Evolutionary conservation across 2,797 vertebrate genomes (phyloP), one percentile per base, ranked within the genome.

Genomic region (Acanthurus tractus): DNA sequence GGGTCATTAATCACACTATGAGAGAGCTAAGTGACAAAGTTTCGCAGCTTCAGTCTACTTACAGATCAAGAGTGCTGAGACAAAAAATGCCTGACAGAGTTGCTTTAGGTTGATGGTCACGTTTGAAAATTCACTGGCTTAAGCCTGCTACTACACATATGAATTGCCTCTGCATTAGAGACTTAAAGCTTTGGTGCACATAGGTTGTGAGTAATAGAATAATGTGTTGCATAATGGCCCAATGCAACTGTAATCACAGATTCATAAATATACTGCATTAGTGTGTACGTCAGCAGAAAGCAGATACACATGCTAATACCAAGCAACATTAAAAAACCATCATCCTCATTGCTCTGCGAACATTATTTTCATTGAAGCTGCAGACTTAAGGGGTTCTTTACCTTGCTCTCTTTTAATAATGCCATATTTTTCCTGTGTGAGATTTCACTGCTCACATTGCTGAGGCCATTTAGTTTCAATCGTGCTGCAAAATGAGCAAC

Each of bases 1-100:
- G 76, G 79, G 73, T 62, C 86, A 90, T 94, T 91, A 91, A 92
- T 93, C 91, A 90, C 81, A 75, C 82, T 89, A 83, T 85, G 81
- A 84, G 77, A 71, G 72, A 13, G 15, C 58, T 70, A 70, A 69
- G 67, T 3, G 49, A 66, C 73, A 74, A 85, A 81, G 77, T 87
- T 87, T 79, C 56, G 56, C 65, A 34, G 78, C 73, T 52, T 59
- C 74, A 11, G 42, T 52, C 63, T 65, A 42, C 70, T 76, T 63
- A 34, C 25, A 66, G 72, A 62, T 86, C 74, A 63, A 70, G 45
- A 46, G 50, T 34, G 57, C 44, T 63, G 50, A 50, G 68, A 67
- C 38, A 29, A 54, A 29, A 70, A 61, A 58, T 42, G 20, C 59
- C 72, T 80, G 65, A 72, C 71, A 63, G 29, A 78, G 44, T 78